These are phyloP conservation scores for Trachelus troglodyta DNA, from an alignment of 2,888 invertebrate species.

Conservation along the genomic window DNA sequence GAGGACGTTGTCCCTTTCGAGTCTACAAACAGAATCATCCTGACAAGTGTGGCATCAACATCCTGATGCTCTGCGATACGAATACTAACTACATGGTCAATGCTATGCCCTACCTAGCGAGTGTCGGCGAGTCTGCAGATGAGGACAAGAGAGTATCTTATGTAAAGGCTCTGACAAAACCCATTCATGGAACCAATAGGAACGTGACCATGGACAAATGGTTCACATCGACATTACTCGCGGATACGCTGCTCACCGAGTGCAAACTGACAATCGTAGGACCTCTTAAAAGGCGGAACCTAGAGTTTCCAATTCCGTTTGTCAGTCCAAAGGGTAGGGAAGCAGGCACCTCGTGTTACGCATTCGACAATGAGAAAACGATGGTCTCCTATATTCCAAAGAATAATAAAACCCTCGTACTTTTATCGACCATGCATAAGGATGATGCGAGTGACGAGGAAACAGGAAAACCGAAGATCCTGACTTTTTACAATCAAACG, in stretches of 20 bases:
- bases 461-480: constrained; percentile 28
- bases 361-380: constrained; percentile 14
- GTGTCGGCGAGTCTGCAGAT: constrained; percentile 11
- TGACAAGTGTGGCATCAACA: constrained; percentile 31
- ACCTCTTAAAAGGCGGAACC: constrained; percentile 25
- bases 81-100: constrained; percentile 26
- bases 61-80: constrained; percentile 26
- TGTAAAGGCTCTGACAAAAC: constrained; percentile 23
- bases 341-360: constrained; percentile 12
- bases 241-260: constrained; percentile 18
- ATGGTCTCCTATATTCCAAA: constrained; percentile 16
- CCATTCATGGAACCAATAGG: constrained; percentile 27
- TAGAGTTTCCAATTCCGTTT: constrained; percentile 21
- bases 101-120: constrained; percentile 29
- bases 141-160: constrained; percentile 15
- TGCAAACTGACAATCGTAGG: constrained; percentile 25
- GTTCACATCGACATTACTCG: constrained; percentile 22
- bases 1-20: constrained; percentile 30
- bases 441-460: constrained; percentile 14
- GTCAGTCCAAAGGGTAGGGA: constrained; percentile 17
- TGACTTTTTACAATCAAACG: constrained; percentile 31
- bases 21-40: constrained; percentile 28
- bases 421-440: constrained; percentile 20
- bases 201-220: constrained; percentile 32
- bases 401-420: constrained; percentile 16